Conservation (phyloP, 2,113 vertebrate species). For the Brachyhypopomus gauderio region DNA sequence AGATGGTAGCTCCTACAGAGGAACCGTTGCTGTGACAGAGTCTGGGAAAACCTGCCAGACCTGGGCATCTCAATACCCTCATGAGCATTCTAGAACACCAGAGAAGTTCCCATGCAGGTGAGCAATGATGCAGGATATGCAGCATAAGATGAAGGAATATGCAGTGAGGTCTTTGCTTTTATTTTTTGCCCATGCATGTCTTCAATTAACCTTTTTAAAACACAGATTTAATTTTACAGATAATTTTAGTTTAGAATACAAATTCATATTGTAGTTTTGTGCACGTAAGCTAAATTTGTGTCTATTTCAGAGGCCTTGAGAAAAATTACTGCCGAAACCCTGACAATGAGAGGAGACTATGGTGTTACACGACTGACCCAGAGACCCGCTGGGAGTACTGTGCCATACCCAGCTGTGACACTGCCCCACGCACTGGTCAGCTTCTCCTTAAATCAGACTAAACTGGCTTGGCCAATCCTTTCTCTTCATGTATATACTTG, state of each 20-base stretch:
- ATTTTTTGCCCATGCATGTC: too few relatives aligned
- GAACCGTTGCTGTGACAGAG: slow-evolving; percentile 77
- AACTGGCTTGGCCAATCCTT: neutral
- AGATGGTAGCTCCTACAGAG: slow-evolving; percentile 81
- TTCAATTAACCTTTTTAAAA: too few relatives aligned
- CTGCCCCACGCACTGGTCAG: slow-evolving; percentile 62
- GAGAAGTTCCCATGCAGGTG: slow-evolving; percentile 97
- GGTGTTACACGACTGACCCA: slow-evolving; percentile 89
- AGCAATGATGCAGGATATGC: slow-evolving; percentile 47
- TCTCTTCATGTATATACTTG: neutral
- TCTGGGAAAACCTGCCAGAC: slow-evolving; percentile 85
- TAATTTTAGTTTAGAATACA: too few relatives aligned
- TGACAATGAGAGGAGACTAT: slow-evolving; percentile 67
- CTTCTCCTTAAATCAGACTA: neutral
- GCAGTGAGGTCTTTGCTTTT: too few relatives aligned
- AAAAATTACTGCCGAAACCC: neutral
- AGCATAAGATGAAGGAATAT: neutral
- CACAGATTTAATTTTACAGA: too few relatives aligned
- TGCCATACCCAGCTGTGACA: slow-evolving; percentile 77
- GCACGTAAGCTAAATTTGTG: neutral
- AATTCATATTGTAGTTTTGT: too few relatives aligned
- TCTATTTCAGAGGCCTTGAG: neutral
- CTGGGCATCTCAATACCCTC: slow-evolving; percentile 86
- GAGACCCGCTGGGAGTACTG: slow-evolving; percentile 86
- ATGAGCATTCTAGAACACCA: slow-evolving; percentile 83